Conservation (phyloP, 2,113 vertebrate species). For the Cebus imitator region DNA sequence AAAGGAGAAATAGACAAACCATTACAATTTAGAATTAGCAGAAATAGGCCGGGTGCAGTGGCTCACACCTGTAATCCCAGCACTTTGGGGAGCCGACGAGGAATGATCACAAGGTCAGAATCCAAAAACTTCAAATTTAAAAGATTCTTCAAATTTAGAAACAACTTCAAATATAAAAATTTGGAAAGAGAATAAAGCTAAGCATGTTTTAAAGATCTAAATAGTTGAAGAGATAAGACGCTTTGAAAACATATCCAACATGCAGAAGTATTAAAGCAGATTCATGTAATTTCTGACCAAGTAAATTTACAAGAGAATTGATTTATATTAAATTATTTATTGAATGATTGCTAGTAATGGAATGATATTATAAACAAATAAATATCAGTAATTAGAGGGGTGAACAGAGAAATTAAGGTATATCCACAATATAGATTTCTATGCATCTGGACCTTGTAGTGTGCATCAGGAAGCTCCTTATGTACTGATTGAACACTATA, state of each 20-base stretch:
- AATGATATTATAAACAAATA: neutral
- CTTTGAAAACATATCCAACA: neutral
- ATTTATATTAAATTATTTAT: neutral
- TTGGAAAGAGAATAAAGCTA: neutral
- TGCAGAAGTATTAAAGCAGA: neutral
- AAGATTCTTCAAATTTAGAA: neutral
- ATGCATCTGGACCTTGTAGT: neutral
- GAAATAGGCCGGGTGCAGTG: neutral
- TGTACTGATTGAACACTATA: neutral
- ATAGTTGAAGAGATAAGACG: neutral
- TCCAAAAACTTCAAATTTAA: neutral
- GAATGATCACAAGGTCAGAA: too few relatives aligned
- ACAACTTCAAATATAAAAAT: neutral
- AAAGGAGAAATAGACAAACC: constrained; percentile 4
- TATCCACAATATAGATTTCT: neutral
- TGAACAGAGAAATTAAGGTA: neutral
- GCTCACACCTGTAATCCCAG: too few relatives aligned
- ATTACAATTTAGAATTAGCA: neutral
- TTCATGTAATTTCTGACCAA: neutral
- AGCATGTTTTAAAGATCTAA: neutral
- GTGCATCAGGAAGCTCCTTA: neutral
- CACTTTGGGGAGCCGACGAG: too few relatives aligned
- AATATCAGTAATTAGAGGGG: neutral
- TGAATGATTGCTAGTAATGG: neutral
- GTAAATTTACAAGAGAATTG: neutral